Conservation (phyloP, 2,888 invertebrate genomes). For the Lottia scabra region DNA sequence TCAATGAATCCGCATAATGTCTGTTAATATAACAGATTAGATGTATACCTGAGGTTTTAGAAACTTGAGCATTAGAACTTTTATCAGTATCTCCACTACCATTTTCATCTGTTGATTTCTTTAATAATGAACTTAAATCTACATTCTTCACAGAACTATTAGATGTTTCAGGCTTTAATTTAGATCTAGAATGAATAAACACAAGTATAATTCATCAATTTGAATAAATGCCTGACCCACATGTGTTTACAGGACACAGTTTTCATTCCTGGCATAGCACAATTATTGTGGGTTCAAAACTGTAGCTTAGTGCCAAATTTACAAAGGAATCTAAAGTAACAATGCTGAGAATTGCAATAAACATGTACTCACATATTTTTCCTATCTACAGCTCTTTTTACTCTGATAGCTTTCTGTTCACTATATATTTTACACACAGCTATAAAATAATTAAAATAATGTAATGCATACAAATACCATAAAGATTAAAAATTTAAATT, state of each 20-base stretch:
- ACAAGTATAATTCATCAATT: too few species aligned
- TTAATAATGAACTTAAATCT: slow-evolving; percentile 2
- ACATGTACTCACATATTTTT: slow-evolving; percentile 72
- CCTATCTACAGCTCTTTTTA: slow-evolving; percentile 86
- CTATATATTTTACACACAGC: slow-evolving; percentile 88
- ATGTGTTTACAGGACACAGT: too few species aligned
- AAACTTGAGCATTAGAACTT: neutral
- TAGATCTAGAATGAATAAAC: neutral
- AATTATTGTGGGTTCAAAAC: too few species aligned
- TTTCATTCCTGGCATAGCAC: too few species aligned
- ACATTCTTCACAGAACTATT: neutral
- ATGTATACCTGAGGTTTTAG: neutral
- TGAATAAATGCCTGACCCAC: too few species aligned
- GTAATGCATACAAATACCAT: too few species aligned
- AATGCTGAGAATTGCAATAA: too few species aligned
- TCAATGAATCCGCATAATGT: too few species aligned
- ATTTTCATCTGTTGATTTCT: neutral
- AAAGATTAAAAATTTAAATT: too few species aligned
- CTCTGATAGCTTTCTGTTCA: slow-evolving; percentile 87
- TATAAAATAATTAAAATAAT: slow-evolving; percentile 38
- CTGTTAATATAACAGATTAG: too few species aligned
- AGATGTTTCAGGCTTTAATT: neutral
- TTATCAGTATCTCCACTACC: neutral
- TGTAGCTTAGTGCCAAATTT: too few species aligned
- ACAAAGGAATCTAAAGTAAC: too few species aligned